These are phyloP conservation scores for Neoseiulus cucumeris DNA, from an alignment of 1,140 invertebrate species.

Conservation along the genomic window DNA sequence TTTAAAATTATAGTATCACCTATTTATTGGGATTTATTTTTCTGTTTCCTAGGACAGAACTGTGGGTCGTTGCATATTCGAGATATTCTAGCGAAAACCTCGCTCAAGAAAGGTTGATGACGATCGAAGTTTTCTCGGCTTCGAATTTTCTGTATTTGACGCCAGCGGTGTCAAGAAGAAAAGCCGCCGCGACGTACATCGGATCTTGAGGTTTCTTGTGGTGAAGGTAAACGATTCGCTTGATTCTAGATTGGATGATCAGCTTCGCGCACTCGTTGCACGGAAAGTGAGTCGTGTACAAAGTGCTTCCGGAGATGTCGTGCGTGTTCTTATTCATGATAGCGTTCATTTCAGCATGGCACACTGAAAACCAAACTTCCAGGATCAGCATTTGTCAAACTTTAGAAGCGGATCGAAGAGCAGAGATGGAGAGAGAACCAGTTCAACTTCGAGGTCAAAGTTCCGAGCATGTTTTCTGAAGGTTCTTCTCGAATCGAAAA, in stretches of 20 bases:
- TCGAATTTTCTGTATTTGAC: slow-evolving; percentile 47
- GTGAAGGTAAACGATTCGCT: slow-evolving; percentile 51
- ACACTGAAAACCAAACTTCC: slow-evolving; percentile 53
- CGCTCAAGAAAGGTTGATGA: slow-evolving; percentile 48
- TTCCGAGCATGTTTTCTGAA: too few relatives aligned
- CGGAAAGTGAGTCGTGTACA: slow-evolving; percentile 75
- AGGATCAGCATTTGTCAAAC: background rate
- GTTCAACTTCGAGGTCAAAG: too few relatives aligned
- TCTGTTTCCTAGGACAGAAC: too few relatives aligned
- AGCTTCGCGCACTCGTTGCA: slow-evolving; percentile 93
- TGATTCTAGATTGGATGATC: slow-evolving; percentile 86
- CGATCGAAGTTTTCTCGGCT: slow-evolving; percentile 38
- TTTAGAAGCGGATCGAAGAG: background rate
- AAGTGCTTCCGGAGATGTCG: slow-evolving; percentile 44
- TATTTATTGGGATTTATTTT: too few relatives aligned
- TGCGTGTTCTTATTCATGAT: slow-evolving; percentile 70
- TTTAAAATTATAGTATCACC: too few relatives aligned
- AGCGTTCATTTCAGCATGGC: slow-evolving; percentile 92
- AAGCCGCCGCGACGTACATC: slow-evolving; percentile 40
- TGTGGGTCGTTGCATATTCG: too few relatives aligned
- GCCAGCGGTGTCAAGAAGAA: slow-evolving; percentile 53
- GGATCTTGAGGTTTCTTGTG: slow-evolving; percentile 41
- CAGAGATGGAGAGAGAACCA: too few relatives aligned
- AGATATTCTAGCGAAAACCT: too few relatives aligned
- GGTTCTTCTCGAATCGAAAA: too few relatives aligned